These are phyloP conservation scores for Globicephala melas DNA, from an alignment of 2,113 vertebrate species.

Conservation along the genomic window DNA sequence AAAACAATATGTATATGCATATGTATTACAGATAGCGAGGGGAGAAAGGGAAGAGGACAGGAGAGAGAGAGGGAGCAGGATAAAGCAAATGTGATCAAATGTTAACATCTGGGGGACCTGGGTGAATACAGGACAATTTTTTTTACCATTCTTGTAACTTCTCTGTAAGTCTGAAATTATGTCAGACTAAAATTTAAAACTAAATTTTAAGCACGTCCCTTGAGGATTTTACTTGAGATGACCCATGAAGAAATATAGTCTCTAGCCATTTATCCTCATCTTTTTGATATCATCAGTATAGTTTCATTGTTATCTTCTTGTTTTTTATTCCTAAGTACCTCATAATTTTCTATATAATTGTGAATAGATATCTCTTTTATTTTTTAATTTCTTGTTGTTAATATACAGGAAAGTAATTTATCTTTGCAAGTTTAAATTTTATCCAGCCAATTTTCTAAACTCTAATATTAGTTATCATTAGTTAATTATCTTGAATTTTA, in stretches of 20 bases:
- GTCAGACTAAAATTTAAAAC: background rate
- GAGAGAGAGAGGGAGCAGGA: background rate
- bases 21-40: background rate
- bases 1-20: background rate
- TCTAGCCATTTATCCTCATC: background rate
- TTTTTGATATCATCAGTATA: background rate
- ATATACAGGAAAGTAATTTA: background rate
- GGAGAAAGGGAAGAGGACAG: background rate
- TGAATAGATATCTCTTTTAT: background rate
- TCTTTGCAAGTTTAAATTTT: background rate
- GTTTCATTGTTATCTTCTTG: background rate
- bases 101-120: background rate
- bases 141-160: background rate
- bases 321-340: background rate
- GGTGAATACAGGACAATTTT: background rate
- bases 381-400: background rate
- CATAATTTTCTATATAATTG: background rate
- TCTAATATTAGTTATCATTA: conserved; percentile 10
- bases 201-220: background rate
- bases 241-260: background rate
- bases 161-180: conserved; percentile 2
- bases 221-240: background rate
- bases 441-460: background rate
- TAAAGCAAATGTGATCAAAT: conserved; percentile 8
- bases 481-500: conserved; percentile 24